Evolutionary conservation across 2,888 invertebrate genomes (phyloP).

Genomic region (Drosophila gaucha): DNA sequence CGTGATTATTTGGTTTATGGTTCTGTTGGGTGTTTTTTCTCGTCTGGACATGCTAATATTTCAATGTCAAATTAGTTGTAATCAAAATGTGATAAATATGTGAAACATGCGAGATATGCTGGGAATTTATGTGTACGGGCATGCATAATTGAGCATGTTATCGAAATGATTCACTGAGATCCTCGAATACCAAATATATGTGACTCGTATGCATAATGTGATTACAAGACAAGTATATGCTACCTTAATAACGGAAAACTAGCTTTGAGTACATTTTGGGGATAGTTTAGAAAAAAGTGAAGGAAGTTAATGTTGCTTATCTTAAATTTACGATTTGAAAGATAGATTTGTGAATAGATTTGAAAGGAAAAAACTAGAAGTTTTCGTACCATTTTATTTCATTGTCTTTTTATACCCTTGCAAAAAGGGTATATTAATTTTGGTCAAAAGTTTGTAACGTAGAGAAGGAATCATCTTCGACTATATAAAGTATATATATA

Average conservation of each 20-base stretch:
- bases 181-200: not conserved
- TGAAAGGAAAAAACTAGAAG: not conserved
- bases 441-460: no score
- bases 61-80: conserved; percentile 77
- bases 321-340: not conserved
- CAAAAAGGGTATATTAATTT: no score
- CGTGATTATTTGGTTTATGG: conserved; percentile 59
- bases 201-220: conserved; percentile 20
- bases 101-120: conserved; percentile 47
- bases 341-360: not conserved
- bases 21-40: conserved; percentile 12
- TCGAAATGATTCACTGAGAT: conserved; percentile 26
- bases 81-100: conserved; percentile 72
- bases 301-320: not conserved
- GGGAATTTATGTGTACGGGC: conserved; percentile 46
- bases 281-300: not conserved
- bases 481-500: no score
- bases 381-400: no score
- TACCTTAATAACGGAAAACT: conserved; percentile 1
- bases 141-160: conserved; percentile 53
- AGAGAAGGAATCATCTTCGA: no score
- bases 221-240: conserved; percentile 14
- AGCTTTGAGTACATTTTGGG: not conserved
- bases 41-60: conserved; percentile 58
- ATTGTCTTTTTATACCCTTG: no score